Evolutionary conservation across 2,113 vertebrate species (phyloP).

Genomic region (Pygoscelis adeliae): DNA sequence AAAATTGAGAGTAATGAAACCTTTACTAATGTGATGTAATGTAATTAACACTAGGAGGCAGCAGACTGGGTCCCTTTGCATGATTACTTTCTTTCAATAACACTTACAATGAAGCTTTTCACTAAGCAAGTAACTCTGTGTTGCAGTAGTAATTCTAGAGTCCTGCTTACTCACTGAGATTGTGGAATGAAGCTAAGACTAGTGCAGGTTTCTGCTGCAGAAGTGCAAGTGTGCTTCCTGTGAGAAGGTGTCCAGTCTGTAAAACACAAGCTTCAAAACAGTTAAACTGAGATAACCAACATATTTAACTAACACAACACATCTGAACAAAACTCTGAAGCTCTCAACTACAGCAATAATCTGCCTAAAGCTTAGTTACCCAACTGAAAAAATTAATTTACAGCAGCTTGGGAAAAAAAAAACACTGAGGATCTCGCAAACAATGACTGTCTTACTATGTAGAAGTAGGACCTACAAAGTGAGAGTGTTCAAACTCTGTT

Average conservation of each 20-base stretch:
- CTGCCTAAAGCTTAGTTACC: slow-evolving; percentile 23
- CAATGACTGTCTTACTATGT: background rate
- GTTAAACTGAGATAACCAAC: background rate
- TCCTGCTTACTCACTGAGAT: background rate
- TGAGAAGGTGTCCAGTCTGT: background rate
- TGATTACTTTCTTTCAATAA: background rate
- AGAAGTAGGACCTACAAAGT: background rate
- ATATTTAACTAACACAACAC: background rate
- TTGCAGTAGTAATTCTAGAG: background rate
- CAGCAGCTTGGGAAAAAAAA: background rate
- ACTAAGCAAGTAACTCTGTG: background rate
- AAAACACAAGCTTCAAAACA: slow-evolving; percentile 15
- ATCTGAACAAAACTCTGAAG: slow-evolving; percentile 7
- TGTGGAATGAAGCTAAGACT: background rate
- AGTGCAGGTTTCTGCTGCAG: background rate
- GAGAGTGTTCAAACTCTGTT: background rate
- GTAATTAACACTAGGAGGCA: background rate
- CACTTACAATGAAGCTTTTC: background rate
- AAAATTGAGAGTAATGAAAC: background rate
- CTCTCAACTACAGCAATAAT: slow-evolving; percentile 18
- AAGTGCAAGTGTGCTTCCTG: background rate
- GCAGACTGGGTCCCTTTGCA: background rate
- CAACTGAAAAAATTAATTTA: background rate
- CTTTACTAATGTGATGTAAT: background rate
- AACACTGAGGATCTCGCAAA: background rate